phyloP scores from a whole-genome alignment of 2,797 vertebrate genomes.

The Poecile montanus region DNA sequence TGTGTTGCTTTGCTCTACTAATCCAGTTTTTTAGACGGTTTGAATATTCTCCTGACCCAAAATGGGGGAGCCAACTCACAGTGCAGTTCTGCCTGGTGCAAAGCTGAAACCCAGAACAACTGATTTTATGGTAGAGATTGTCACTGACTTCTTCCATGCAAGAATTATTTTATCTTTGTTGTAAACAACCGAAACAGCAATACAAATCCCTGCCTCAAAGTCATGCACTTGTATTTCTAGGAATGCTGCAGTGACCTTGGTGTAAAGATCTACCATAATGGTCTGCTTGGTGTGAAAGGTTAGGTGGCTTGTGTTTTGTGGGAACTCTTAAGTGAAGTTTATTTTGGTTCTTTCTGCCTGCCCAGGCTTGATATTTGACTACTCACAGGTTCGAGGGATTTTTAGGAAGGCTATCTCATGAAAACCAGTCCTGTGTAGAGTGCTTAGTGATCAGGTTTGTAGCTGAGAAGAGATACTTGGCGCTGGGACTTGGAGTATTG shows the following conservation, averaged over 20 bases:
- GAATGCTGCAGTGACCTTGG: neutral
- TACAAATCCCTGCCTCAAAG: neutral
- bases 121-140: neutral
- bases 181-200: neutral
- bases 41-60: neutral
- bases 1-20: neutral
- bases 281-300: neutral
- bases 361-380: neutral
- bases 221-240: neutral
- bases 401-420: neutral
- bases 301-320: neutral
- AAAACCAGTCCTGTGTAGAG: neutral
- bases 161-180: neutral
- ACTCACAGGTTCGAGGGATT: neutral
- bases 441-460: neutral
- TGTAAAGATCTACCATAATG: neutral
- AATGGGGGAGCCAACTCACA: neutral
- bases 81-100: neutral
- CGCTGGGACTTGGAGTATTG: fast-evolving
- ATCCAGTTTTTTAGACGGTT: neutral
- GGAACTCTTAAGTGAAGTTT: neutral
- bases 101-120: neutral
- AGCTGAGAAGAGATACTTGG: neutral
- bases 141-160: neutral
- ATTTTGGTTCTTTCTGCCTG: neutral